Conservation (phyloP, 2,888 invertebrate genomes). For the Nowickia ferox region DNA sequence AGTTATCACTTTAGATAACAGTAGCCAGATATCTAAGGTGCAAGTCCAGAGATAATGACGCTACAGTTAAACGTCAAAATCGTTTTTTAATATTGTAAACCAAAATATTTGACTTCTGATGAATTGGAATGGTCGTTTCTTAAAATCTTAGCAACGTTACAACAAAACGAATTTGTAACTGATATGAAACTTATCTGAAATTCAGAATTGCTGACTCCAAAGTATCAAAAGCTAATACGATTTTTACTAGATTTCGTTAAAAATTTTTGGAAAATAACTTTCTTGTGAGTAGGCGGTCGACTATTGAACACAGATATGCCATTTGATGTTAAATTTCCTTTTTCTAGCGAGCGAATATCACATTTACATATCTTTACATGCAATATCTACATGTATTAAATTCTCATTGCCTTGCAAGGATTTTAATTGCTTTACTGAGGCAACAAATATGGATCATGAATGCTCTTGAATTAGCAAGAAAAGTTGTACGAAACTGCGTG, state of each 20-base stretch:
- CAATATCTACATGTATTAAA: background rate
- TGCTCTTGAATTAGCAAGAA: conserved; percentile 38
- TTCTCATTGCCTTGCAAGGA: conserved; percentile 42
- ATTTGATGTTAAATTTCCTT: conserved; percentile 73
- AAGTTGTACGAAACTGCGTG: conserved; percentile 55
- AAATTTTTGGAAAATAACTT: background rate
- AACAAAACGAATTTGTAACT: background rate
- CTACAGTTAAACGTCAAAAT: too few species aligned
- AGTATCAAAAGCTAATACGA: conserved; percentile 30
- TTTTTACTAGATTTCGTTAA: background rate
- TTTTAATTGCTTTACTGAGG: conserved; percentile 61
- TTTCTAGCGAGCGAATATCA: conserved; percentile 1
- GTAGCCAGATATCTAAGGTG: too few species aligned
- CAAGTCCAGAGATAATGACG: too few species aligned
- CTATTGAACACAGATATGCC: conserved; percentile 62
- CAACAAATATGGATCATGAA: conserved; percentile 57
- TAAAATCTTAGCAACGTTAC: conserved; percentile 25
- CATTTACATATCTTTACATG: conserved; percentile 4
- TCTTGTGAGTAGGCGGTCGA: conserved; percentile 75
- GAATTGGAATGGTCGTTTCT: conserved; percentile 30
- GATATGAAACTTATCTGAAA: conserved; percentile 10
- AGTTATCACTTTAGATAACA: too few species aligned
- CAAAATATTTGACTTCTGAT: background rate
- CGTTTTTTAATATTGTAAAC: background rate
- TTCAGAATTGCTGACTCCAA: conserved; percentile 8